A percentile compares a stretch with the other conserved stretches of the same genome.
Conservation (phyloP, 2,797 vertebrate species). For the Setipinna tenuifilis region DNA sequence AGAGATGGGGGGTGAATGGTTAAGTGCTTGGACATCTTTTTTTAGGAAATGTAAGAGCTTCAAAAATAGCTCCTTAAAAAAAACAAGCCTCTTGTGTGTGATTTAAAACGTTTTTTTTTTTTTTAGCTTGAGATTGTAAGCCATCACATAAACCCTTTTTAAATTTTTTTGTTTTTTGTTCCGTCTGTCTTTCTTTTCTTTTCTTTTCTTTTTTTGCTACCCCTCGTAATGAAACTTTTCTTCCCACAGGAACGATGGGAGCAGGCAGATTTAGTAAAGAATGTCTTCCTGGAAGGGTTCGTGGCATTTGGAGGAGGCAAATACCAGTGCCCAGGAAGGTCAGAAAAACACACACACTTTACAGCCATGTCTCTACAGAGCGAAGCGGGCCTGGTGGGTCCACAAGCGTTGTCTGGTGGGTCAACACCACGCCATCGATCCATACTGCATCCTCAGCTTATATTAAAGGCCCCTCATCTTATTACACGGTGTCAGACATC, state of each 20-base stretch:
- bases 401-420: not conserved
- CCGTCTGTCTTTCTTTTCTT: not conserved
- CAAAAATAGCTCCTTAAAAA: not conserved
- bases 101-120: not conserved
- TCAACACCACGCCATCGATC: not conserved
- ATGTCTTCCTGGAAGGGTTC: constrained; percentile 83
- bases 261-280: constrained; percentile 86
- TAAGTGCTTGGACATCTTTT: not conserved
- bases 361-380: constrained; percentile 30
- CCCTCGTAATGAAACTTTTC: constrained; percentile 65
- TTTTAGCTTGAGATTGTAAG: not conserved
- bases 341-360: constrained; percentile 67
- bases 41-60: not conserved
- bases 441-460: not conserved
- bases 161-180: not conserved
- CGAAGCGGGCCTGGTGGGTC: not conserved
- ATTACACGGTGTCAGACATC: not conserved
- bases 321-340: constrained; percentile 87
- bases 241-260: constrained; percentile 89
- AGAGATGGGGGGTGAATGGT: not conserved
- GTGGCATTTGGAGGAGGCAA: constrained; percentile 84
- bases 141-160: not conserved
- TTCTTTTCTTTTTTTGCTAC: constrained; percentile 13
- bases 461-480: not conserved
- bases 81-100: not conserved